Evolutionary conservation across 1,140 invertebrate genomes (phyloP), one percentile per base, ranked within the genome.

Genomic region (Ctenoplectra terminalis): DNA sequence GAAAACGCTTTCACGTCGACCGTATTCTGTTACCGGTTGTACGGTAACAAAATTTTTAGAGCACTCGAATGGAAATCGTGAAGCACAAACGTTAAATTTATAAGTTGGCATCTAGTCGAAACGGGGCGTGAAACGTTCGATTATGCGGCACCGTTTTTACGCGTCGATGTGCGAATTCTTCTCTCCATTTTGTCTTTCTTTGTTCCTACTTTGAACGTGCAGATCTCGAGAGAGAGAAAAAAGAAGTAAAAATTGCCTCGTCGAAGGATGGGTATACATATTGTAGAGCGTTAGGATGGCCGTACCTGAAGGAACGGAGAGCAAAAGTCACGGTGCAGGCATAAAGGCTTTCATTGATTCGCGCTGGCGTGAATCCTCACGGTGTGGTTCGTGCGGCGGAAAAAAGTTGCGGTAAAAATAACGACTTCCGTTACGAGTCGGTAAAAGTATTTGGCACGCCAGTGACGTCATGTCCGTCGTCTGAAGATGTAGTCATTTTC

Each of bases 391-490:
- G 52, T 29, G 37, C 26, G 52, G 0, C 31, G 26, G 46, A 40
- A 52, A 70, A 73, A 56, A 40, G 34, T 26, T 40, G 54, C 58
- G 52, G 52, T 67, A 74, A 76, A 88, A 76, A 81, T 85, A 89
- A 81, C 74, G 58, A 81, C 77, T 85, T 87, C 82, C 87, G 81
- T 82, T 86, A 81, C 54, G 54, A 61, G 69, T 17, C 15, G 31
- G 46, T 37, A 34, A 48, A 82, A 80, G 79, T 86, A 86, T 85
- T 85, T 87, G 82, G 81, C 83, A 82, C 56, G 54, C 29, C 43
- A 48, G 60, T 88, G 86, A 89, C 85, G 82, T 89, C 88, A 89
- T 72, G 83, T 88, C 80, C 83, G 88, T 67, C 81, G 64, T 78
- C 86, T 87, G 81, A 80, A 87, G 83, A 67, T 69, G 69, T 60